Evolutionary conservation across 2,888 invertebrate species (phyloP), one percentile per base, ranked within the genome.

Genomic region (Hylaea fasciaria): DNA sequence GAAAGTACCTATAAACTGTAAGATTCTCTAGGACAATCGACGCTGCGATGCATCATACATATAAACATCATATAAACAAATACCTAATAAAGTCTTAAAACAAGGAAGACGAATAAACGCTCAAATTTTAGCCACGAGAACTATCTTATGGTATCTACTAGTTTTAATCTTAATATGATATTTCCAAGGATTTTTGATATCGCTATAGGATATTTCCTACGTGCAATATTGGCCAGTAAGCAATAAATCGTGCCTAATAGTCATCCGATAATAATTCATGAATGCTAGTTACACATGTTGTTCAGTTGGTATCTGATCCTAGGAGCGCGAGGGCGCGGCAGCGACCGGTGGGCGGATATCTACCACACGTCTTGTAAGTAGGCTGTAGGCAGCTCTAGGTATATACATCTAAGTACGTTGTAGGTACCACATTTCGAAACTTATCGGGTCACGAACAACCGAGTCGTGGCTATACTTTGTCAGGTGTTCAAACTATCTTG

Each of bases 371-470:
- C 44, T 37, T 39, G 4, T 41, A 39, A 13, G 45, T 41, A 52
- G 22, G 22, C 22, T 3, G 22, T 22, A n/a, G 11, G 47, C 47
- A 52, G 13, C 0, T 44, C 43, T 7, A 37, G 39, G 53, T n/a
- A n/a, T 12, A 39, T 52, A 41, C 46, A 13, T 35, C 9, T 47
- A 58, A 12, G 17, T 48, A 29, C 44, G 52, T 50, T 37, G 17
- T 44, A 12, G n/a, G 44, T 44, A 44, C 22, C 39, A 54, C 45
- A 62, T 69, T 62, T 65, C 65, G 66, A 50, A 69, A 69, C 57
- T 40, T 55, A 65, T 59, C 48, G 50, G 62, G 66, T 66, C 68
- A 70, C 70, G 68, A 70, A 39, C 49, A 46, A 53, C 52, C 46
- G 46, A 35, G 55, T 55, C 55, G 60, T 60, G 60, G 54, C 54